Evolutionary conservation across 1,140 invertebrate genomes (phyloP).

Genomic region (Aphaenogaster rudis): DNA sequence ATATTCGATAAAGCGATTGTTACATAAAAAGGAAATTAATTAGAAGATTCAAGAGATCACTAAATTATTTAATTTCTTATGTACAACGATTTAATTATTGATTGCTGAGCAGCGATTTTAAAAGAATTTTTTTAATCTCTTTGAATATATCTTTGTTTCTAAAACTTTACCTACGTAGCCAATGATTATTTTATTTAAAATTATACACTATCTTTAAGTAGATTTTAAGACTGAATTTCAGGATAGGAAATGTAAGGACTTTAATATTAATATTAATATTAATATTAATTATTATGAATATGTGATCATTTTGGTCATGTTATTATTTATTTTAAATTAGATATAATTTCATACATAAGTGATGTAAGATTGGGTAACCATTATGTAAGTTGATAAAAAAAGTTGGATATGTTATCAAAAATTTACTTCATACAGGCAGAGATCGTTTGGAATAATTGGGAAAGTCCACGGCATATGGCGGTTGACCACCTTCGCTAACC

Average conservation of each 20-base stretch:
- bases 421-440: neutral
- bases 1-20: too few species aligned
- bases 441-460: conserved; percentile 17
- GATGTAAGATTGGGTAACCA: neutral
- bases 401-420: neutral
- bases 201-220: neutral
- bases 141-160: too few species aligned
- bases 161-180: too few species aligned
- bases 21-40: too few species aligned
- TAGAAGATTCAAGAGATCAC: too few species aligned
- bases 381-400: neutral
- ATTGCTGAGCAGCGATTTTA: too few species aligned
- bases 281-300: neutral
- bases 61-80: too few species aligned
- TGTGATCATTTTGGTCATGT: neutral
- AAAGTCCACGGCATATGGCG: conserved; percentile 81
- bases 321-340: neutral
- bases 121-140: too few species aligned
- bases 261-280: neutral
- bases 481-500: conserved; percentile 82
- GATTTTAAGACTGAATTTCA: neutral
- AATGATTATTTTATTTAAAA: too few species aligned
- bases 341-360: conserved; percentile 4
- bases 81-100: too few species aligned
- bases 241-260: neutral